Conservation (phyloP, 2,888 invertebrate genomes). For the Drosophila helvetica region DNA sequence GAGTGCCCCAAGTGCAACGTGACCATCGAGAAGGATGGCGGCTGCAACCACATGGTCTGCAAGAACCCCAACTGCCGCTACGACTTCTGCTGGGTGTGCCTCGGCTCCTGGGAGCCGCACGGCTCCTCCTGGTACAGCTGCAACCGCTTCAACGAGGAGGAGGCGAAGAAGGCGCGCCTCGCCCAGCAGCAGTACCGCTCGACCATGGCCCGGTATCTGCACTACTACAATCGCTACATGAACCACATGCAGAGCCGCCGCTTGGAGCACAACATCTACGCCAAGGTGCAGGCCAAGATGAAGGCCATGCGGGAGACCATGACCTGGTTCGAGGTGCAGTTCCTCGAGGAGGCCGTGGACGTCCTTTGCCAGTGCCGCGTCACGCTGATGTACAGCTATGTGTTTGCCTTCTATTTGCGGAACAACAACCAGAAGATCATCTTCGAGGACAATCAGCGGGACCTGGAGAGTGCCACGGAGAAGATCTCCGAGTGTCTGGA, state of each 20-base stretch:
- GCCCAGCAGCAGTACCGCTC: conserved; percentile 97
- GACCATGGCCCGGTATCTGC: conserved; percentile 97
- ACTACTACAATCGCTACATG: conserved; percentile 99
- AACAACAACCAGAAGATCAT: conserved; percentile 99
- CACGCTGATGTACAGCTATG: conserved; percentile 99
- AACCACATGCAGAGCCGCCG: conserved; percentile 99
- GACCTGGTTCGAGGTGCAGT: conserved; percentile 99
- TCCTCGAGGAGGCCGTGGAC: conserved; percentile 98
- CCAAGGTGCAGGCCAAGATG: conserved; percentile 98
- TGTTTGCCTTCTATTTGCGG: conserved; percentile 98
- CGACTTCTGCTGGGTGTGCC: conserved; percentile 99
- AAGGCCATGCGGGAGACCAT: conserved; percentile 99
- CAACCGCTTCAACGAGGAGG: conserved; percentile 98
- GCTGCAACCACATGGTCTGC: conserved; percentile 99
- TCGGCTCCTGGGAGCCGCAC: conserved; percentile 99
- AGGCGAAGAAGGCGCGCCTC: conserved; percentile 97
- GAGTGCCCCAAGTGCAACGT: conserved; percentile 99
- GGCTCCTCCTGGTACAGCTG: conserved; percentile 99
- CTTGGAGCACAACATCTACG: conserved; percentile 98
- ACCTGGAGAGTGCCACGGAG: conserved; percentile 98
- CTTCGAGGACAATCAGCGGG: conserved; percentile 99
- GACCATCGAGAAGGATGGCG: conserved; percentile 97
- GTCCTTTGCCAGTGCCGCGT: conserved; percentile 98
- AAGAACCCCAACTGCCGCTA: conserved; percentile 98
- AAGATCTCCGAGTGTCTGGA: conserved; percentile 98